A percentile compares a stretch with the other conserved stretches of the same genome.
Conservation (phyloP, 2,888 invertebrate species). For the Micoletzkya japonica region DNA sequence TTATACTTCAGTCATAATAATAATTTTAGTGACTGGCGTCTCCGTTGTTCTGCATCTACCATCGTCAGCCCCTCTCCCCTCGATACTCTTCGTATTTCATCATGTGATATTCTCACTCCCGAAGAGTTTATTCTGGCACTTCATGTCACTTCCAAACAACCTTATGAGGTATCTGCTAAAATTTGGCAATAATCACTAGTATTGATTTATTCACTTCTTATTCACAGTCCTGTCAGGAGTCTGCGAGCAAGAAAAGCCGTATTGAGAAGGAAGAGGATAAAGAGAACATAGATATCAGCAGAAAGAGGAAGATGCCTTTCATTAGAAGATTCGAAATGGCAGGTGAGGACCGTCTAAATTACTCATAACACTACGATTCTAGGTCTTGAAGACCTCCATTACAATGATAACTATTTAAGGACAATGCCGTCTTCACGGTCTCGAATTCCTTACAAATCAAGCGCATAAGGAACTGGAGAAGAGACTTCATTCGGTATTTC, state of each 20-base stretch:
- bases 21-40: constrained; percentile 12
- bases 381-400: no score
- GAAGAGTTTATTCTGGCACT: constrained; percentile 13
- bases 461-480: constrained; percentile 22
- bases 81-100: constrained; percentile 7
- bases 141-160: no score
- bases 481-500: neutral
- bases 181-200: no score
- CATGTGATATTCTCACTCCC: constrained; percentile 2
- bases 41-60: constrained; percentile 9
- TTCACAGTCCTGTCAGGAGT: no score
- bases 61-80: constrained; percentile 4
- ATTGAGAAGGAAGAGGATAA: no score
- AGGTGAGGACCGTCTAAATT: neutral
- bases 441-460: constrained; percentile 14
- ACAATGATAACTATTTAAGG: neutral
- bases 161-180: no score
- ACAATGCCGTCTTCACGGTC: constrained; percentile 16
- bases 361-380: no score
- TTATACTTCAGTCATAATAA: no score
- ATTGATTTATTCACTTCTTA: no score
- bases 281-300: constrained; percentile 7
- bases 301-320: constrained; percentile 9
- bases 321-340: constrained; percentile 16
- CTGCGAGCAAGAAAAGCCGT: no score